Base-by-base conservation (phyloP, 2,888 invertebrate species). In the Physocephala rufipes region DNA sequence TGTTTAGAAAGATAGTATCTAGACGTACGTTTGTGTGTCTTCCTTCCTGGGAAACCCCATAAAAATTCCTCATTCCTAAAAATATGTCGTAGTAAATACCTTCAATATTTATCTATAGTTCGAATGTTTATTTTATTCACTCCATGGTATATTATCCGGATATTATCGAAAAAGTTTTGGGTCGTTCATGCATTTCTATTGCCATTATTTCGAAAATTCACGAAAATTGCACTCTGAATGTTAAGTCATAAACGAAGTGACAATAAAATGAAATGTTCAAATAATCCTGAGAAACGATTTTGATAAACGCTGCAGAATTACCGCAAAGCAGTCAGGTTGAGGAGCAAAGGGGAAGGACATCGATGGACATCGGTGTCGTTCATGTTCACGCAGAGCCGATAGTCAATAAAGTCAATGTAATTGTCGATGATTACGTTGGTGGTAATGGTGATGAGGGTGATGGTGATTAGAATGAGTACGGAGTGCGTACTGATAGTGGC, bases 91-190 rank as follows among this genome's bases (percentile, higher is more conserved):
- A 19, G 15, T 3, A 15, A 30, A 61, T 24, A 55, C 36, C 47
- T 70, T 70, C 63, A 58, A 55, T 71, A 65, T 45, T 43, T 28
- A 4, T 12, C 63, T 64, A 59, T 70, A 64, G 58, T 70, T 63
- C 64, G 58, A 65, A 64, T 58, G 70, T 55, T 70, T 70, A 58
- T 70, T 70, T 70, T 70, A 65, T 70, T 53, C 70, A 49, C 49
- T 68, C 47, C 26, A 24, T 19, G 12, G 12, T 2, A 24, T 16
- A 24, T 58, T 58, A 24, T 53, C 21, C n/a, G 21, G 1, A 9
- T 53, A 2, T 9, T n/a, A n/a, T n/a, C n/a, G n/a, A n/a, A n/a
- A n/a, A n/a, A n/a, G n/a, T n/a, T 2, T 53, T 24, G 19, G 19
- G 21, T 58, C 28, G 7, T 58, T 28, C 28, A 26, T 26, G 21